Conservation (phyloP, 2,888 invertebrate species). For the Nomada hirtipes region DNA sequence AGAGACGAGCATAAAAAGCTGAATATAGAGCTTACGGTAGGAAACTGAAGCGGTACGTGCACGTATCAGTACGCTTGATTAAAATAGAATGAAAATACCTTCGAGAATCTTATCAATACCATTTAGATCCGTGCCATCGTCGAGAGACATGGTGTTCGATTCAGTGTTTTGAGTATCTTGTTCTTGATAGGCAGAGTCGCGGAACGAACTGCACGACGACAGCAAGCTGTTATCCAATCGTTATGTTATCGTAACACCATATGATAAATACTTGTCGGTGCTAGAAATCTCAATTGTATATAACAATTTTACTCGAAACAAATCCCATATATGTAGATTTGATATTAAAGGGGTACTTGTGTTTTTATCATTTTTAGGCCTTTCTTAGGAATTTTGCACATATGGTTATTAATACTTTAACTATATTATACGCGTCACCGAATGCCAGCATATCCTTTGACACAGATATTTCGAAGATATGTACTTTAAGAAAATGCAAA, state of each 20-base stretch:
- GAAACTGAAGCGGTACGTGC: slow-evolving; percentile 61
- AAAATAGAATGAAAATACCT: slow-evolving; percentile 84
- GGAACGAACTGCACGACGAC: slow-evolving; percentile 94
- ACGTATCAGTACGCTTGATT: slow-evolving; percentile 84
- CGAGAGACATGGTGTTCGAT: slow-evolving; percentile 85
- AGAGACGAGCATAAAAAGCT: slow-evolving; percentile 41
- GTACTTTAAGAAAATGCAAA: too few relatives aligned
- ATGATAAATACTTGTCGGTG: slow-evolving; percentile 28
- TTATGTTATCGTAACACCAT: slow-evolving; percentile 41
- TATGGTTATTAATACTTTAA: too few relatives aligned
- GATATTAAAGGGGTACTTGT: slow-evolving; percentile 2
- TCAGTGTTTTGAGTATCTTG: slow-evolving; percentile 85
- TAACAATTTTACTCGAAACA: slow-evolving; percentile 3
- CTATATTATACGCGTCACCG: too few relatives aligned
- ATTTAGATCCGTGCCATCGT: slow-evolving; percentile 86
- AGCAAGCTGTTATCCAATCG: slow-evolving; percentile 87
- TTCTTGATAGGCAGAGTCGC: slow-evolving; percentile 92
- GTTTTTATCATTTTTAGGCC: not conserved
- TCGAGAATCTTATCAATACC: slow-evolving; percentile 86
- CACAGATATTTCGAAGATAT: too few relatives aligned
- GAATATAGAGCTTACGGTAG: slow-evolving; percentile 57
- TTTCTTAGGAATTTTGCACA: too few relatives aligned
- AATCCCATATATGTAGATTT: not conserved
- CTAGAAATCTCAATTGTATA: slow-evolving; percentile 32
- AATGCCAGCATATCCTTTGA: too few relatives aligned